Conservation (phyloP, 2,797 vertebrate genomes). For the Acrocephalus scirpaceus region DNA sequence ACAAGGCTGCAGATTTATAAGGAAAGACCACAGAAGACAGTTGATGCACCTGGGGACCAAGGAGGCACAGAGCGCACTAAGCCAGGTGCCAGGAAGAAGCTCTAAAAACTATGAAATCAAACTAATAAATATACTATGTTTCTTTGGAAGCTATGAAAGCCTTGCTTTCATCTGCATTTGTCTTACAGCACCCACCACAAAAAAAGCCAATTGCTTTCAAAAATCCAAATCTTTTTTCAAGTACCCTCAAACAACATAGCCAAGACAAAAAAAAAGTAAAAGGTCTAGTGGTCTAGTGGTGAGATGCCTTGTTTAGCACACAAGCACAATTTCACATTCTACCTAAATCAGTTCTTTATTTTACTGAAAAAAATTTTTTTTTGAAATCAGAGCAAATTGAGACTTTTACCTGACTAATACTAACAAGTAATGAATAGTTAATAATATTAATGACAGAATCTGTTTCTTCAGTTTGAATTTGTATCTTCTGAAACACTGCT, state of each 20-base stretch:
- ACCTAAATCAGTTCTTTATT: neutral
- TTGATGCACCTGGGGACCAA: rapidly evolving
- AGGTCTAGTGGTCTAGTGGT: too few species aligned
- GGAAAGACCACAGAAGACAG: neutral
- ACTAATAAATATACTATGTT: neutral
- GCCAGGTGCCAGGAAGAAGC: neutral
- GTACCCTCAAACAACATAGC: neutral
- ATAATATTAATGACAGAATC: neutral
- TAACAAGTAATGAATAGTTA: neutral
- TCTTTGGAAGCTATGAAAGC: neutral
- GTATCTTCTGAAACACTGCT: neutral
- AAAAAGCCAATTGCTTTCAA: neutral
- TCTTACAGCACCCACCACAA: rapidly evolving
- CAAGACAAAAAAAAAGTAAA: neutral
- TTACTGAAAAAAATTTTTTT: neutral
- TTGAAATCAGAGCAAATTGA: neutral
- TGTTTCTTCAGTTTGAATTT: neutral
- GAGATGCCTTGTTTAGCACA: neutral
- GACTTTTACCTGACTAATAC: neutral
- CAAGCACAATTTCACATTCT: neutral
- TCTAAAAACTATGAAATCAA: neutral
- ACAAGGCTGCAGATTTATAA: neutral
- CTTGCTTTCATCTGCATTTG: neutral
- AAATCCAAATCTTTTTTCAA: neutral
- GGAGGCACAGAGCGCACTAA: neutral